A percentile compares a stretch with the other conserved stretches of the same genome.
Conservation (phyloP, 2,888 invertebrate species). For the Lamellibrachia satsuma region DNA sequence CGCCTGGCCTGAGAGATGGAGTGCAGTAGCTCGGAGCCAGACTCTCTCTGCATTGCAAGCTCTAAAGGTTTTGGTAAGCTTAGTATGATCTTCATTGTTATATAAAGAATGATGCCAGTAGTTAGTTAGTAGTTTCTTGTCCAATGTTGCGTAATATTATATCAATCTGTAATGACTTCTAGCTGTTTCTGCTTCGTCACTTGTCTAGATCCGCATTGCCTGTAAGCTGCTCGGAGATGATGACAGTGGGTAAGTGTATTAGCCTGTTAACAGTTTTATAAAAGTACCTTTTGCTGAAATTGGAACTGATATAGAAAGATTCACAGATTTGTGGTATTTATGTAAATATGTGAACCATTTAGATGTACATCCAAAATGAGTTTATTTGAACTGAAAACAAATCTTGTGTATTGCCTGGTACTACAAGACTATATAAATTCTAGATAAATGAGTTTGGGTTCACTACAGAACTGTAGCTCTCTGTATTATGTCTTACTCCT, state of each 20-base stretch:
- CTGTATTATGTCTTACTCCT: too few relatives aligned
- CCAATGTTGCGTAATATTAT: neutral
- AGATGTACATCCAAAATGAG: too few relatives aligned
- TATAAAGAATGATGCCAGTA: neutral
- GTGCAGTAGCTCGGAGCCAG: too few relatives aligned
- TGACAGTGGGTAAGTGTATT: conserved; percentile 62
- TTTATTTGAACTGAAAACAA: too few relatives aligned
- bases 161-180: neutral
- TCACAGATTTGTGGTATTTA: neutral
- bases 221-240: conserved; percentile 92
- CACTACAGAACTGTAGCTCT: too few relatives aligned
- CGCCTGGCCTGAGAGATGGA: too few relatives aligned
- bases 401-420: too few relatives aligned
- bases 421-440: too few relatives aligned
- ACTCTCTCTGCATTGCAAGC: neutral
- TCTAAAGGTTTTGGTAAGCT: neutral
- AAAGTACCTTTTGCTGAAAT: neutral
- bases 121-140: neutral
- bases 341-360: too few relatives aligned
- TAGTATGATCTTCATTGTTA: neutral
- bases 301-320: neutral
- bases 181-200: neutral
- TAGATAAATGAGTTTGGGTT: too few relatives aligned
- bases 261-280: neutral
- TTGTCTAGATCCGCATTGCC: conserved; percentile 83